Conservation (phyloP, 1,140 invertebrate genomes). For the Liolophura sinensis region DNA sequence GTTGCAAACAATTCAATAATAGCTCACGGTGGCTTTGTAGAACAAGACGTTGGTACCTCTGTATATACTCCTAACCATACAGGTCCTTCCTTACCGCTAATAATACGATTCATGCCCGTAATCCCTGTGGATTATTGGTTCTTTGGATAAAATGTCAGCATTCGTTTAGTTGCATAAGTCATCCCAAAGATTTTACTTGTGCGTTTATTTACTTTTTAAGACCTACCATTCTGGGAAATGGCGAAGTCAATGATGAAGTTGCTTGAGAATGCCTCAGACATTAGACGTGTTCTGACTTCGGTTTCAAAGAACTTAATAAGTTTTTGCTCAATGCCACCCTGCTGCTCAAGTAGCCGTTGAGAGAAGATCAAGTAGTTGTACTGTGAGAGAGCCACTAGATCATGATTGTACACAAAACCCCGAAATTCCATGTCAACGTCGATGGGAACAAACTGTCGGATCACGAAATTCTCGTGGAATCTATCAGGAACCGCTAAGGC, state of each 20-base stretch:
- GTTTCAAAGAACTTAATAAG: slow-evolving; percentile 29
- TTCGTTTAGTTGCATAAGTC: no score
- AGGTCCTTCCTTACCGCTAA: no score
- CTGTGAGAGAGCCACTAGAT: slow-evolving; percentile 41
- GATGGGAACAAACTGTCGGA: slow-evolving; percentile 42
- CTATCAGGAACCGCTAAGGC: slow-evolving; percentile 29
- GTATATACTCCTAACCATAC: no score
- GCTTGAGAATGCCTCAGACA: slow-evolving; percentile 23
- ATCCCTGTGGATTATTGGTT: no score
- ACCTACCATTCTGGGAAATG: slow-evolving; percentile 32
- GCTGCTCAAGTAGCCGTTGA: slow-evolving; percentile 24
- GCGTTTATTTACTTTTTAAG: not conserved
- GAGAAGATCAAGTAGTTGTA: slow-evolving; percentile 50
- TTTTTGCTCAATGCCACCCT: slow-evolving; percentile 18
- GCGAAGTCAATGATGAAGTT: slow-evolving; percentile 49
- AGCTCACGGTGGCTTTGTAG: no score
- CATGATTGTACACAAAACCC: slow-evolving; percentile 39
- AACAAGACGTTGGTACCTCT: no score
- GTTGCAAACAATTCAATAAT: no score
- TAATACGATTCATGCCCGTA: no score
- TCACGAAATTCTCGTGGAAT: slow-evolving; percentile 45
- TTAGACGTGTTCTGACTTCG: slow-evolving; percentile 27
- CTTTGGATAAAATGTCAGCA: no score
- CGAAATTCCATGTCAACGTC: slow-evolving; percentile 52
- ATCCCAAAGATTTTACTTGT: no score